Evolutionary conservation across 2,888 invertebrate species (phyloP), one percentile per base, ranked within the genome.

Genomic region (Girardia tigrina): DNA sequence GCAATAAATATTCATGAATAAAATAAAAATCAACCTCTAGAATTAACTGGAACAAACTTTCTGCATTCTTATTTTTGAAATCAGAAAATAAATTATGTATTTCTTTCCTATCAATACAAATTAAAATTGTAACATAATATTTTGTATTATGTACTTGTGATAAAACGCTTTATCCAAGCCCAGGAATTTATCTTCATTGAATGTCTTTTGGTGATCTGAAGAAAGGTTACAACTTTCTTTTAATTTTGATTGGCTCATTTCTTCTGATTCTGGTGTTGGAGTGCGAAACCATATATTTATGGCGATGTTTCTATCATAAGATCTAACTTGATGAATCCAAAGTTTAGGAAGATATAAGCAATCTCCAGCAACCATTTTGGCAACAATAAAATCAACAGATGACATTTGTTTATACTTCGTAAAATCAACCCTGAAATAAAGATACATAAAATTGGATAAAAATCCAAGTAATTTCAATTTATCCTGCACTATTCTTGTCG

Each of bases 381-480:
- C 81, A 76, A 79, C 79, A 71, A 80, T 79, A 77, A 79, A 83
- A 75, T 81, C 80, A 8, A 82, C 80, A 16, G 81, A 79, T 14
- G 80, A 79, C 73, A 83, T 73, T 0, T 80, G 81, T 16, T 81
- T 81, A 77, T 81, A 82, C 78, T 80, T 80, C 6, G 77, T 78
- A 75, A 80, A 82, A 77, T 83, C 82, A 20, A 83, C 82, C 28
- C 82, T 82, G 79, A n/a, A 76, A 77, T n/a, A n/a, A n/a, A n/a
- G n/a, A n/a, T n/a, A n/a, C n/a, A n/a, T n/a, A n/a, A n/a, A n/a
- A n/a, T n/a, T n/a, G n/a, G n/a, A n/a, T n/a, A n/a, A n/a, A n/a
- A n/a, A n/a, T n/a, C n/a, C n/a, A n/a, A n/a, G n/a, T n/a, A n/a
- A n/a, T n/a, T n/a, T n/a, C n/a, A n/a, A n/a, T n/a, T n/a, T n/a